A percentile compares a stretch with the other conserved stretches of the same genome.
These are phyloP conservation scores for Ailuropoda melanoleuca DNA, from an alignment of 2,113 vertebrate genomes.

Conservation along the genomic window DNA sequence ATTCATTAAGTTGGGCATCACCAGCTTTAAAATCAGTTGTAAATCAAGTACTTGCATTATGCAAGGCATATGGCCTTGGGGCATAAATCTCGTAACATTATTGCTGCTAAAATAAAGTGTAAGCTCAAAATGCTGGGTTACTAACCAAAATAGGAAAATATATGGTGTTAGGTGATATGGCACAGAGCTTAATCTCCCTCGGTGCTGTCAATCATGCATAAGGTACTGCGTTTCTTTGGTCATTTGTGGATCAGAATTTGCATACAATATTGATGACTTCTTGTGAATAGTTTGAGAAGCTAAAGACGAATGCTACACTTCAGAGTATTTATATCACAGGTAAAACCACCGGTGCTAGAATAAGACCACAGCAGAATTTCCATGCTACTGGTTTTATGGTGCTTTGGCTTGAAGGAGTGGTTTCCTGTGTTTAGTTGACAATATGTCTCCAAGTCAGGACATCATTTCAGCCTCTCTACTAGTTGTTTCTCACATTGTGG, in stretches of 20 bases:
- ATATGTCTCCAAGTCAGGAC: background rate
- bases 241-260: constrained; percentile 34
- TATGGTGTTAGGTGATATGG: background rate
- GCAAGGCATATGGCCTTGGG: constrained; percentile 14
- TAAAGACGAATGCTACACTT: background rate
- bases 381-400: background rate
- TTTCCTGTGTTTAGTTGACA: constrained; percentile 23
- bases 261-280: constrained; percentile 16
- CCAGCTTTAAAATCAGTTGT: constrained; percentile 41
- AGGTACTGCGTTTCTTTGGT: background rate
- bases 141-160: background rate
- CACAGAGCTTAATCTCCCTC: background rate
- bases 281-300: background rate
- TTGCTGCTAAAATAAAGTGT: background rate
- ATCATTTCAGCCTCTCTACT: background rate
- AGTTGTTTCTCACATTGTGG: background rate
- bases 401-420: background rate
- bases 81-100: constrained; percentile 23
- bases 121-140: background rate
- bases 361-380: background rate
- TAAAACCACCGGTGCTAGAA: background rate
- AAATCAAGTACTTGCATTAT: constrained; percentile 33
- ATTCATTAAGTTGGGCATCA: constrained; percentile 24
- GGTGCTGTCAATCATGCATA: background rate
- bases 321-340: background rate